Evolutionary conservation across 2,888 invertebrate genomes (phyloP), one percentile per base, ranked within the genome.

Genomic region (Pyrocoelia pectoralis): DNA sequence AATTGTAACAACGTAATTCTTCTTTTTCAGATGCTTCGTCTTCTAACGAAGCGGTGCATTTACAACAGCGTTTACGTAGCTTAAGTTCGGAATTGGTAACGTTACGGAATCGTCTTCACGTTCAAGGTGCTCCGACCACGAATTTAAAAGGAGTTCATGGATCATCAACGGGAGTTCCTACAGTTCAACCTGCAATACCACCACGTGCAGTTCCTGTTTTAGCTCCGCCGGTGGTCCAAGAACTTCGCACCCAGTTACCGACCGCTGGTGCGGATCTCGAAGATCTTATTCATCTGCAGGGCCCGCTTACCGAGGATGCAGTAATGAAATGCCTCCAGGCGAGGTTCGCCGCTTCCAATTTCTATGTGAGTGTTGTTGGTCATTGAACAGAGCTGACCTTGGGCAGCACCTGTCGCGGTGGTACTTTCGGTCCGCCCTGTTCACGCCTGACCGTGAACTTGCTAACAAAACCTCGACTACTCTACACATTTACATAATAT

Each of bases 281-380:
- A 76, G 96, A 97, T 84, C 88, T 97, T 74, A 96, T 96, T 79
- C 95, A 96, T 83, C 85, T 97, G 76, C 89, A 93, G 49, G 95
- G 95, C 29, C 96, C 96, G 55, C 88, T 97, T 74, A 97, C 95
- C 29, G 97, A 97, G 82, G 95, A 97, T 81, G 95, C 95, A 61
- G 92, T 97, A 51, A 91, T 96, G 82, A 90, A 93, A 79, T 93
- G 95, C 76, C 87, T 97, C 69, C 95, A 97, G 79, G 91, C 94
- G 8, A 86, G 96, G 76, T 97, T 96, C 84, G 89, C 89, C 77
- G 90, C 91, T 70, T 89, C 91, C 73, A 91, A 93, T 76, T 93
- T 92, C 79, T 95, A 94, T 82, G 97, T 97, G 82, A 91, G 94
- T 88, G 68, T 55, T 57, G 52, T 55, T 57, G 52, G 38, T 57